Evolutionary conservation across 2,888 invertebrate genomes (phyloP).

Genomic region (Scelioninae gen. 1): DNA sequence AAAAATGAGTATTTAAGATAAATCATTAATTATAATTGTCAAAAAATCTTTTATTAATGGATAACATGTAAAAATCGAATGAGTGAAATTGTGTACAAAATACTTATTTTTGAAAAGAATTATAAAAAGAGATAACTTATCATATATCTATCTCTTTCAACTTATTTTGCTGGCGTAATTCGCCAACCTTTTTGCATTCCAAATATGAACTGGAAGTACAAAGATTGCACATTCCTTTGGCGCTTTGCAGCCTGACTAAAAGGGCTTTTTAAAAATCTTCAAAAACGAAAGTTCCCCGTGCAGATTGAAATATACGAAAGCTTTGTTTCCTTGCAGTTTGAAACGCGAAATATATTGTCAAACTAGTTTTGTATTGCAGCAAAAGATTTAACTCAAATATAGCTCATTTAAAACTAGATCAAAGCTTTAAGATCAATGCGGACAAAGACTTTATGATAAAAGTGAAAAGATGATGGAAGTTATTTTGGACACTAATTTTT

Average conservation of each 20-base stretch:
- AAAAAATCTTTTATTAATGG: too few species aligned
- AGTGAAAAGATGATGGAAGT: not conserved
- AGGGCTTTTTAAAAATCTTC: conserved; percentile 39
- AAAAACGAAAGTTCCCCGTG: conserved; percentile 22
- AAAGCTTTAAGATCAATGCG: conserved; percentile 25
- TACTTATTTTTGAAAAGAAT: too few species aligned
- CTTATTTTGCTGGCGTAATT: conserved; percentile 17
- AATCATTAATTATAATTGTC: too few species aligned
- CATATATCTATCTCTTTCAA: too few species aligned
- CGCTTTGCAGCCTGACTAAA: conserved; percentile 31
- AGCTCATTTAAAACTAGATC: conserved; percentile 27
- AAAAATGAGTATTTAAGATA: too few species aligned
- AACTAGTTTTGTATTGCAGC: conserved; percentile 31
- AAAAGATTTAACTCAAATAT: conserved; percentile 35
- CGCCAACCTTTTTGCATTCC: conserved; percentile 13
- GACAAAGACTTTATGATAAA: not conserved
- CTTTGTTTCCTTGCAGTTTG: conserved; percentile 12
- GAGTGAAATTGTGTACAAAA: too few species aligned
- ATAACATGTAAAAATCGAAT: too few species aligned
- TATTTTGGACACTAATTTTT: not conserved
- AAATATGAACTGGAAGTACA: conserved; percentile 12
- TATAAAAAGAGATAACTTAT: too few species aligned
- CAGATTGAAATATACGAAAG: conserved; percentile 13
- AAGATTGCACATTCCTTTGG: conserved; percentile 51
- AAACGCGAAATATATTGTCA: conserved; percentile 38